A percentile compares a stretch with the other conserved stretches of the same genome.
Conservation (phyloP, 2,797 vertebrate genomes). For the Chlorospingus flavigularis region DNA sequence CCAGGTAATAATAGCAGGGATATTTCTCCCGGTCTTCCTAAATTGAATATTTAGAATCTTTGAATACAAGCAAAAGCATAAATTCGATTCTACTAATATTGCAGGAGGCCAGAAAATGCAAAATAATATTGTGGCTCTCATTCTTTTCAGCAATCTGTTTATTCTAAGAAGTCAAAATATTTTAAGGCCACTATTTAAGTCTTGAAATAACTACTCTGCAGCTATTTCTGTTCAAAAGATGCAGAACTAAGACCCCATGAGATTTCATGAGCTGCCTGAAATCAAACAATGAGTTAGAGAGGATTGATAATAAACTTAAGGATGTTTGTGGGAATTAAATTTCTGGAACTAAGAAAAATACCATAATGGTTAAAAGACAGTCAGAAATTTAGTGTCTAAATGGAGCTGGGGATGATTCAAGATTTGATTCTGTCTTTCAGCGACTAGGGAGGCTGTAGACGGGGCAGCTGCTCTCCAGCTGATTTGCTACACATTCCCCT, state of each 20-base stretch:
- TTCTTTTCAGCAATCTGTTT: not conserved
- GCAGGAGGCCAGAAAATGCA: not conserved
- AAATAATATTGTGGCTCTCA: not conserved
- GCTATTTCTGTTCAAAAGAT: not conserved
- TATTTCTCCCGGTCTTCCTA: not conserved
- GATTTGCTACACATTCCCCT: not conserved
- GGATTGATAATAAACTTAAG: not conserved
- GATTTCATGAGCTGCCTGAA: not conserved
- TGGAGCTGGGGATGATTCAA: not conserved
- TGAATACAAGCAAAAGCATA: not conserved
- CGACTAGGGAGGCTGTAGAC: not conserved
- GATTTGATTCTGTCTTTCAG: not conserved
- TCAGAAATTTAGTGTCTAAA: not conserved
- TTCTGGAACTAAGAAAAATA: not conserved
- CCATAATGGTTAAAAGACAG: not conserved
- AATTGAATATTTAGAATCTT: not conserved
- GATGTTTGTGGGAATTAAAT: not conserved
- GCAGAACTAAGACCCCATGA: not conserved
- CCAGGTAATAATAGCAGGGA: not conserved
- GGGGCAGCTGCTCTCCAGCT: not conserved
- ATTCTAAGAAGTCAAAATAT: not conserved
- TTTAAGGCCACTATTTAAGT: not conserved
- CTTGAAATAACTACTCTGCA: not conserved
- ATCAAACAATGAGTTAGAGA: not conserved
- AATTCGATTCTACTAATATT: not conserved